Evolutionary conservation across 2,797 vertebrate species (phyloP).

Genomic region (Acanthurus lineatus): DNA sequence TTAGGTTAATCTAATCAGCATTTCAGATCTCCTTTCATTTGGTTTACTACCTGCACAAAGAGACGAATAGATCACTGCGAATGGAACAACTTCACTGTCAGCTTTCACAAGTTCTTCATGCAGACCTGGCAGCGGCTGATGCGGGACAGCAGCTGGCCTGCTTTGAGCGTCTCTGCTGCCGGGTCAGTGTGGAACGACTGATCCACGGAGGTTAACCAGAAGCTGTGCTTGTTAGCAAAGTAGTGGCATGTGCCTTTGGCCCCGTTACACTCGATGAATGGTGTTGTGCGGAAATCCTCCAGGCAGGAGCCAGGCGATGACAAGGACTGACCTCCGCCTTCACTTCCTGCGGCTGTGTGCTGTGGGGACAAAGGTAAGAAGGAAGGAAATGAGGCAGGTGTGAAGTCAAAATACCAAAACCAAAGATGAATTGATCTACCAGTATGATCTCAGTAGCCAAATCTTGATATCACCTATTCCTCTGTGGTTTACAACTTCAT

Average conservation of each 20-base stretch:
- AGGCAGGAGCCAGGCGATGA: conserved; percentile 98
- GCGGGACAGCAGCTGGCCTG: conserved; percentile 93
- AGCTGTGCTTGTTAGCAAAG: conserved; percentile 97
- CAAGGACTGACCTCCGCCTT: conserved; percentile 96
- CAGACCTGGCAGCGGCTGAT: conserved; percentile 99
- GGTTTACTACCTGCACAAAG: conserved; percentile 19
- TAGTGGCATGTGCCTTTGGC: conserved; percentile 97
- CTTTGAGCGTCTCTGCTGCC: conserved; percentile 92
- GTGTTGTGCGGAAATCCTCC: conserved; percentile 96
- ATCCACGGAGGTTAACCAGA: conserved; percentile 95
- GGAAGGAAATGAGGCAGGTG: conserved; percentile 2
- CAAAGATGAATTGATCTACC: not conserved
- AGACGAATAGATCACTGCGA: conserved; percentile 24
- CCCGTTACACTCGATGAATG: conserved; percentile 97
- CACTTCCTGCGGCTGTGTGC: conserved; percentile 96
- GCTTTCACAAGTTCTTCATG: conserved; percentile 96
- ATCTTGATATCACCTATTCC: not conserved
- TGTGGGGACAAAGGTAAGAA: conserved; percentile 69
- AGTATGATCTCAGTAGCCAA: not conserved
- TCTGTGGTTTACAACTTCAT: not conserved
- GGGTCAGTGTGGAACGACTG: conserved; percentile 90
- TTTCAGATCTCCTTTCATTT: conserved; percentile 25
- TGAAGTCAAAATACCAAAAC: conserved; percentile 9
- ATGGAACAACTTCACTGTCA: conserved; percentile 15
- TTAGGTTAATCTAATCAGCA: conserved; percentile 23